A percentile compares a stretch with the other conserved stretches of the same genome.
These are phyloP conservation scores for Laticauda colubrina DNA, from an alignment of 2,113 vertebrate species.

Conservation along the genomic window DNA sequence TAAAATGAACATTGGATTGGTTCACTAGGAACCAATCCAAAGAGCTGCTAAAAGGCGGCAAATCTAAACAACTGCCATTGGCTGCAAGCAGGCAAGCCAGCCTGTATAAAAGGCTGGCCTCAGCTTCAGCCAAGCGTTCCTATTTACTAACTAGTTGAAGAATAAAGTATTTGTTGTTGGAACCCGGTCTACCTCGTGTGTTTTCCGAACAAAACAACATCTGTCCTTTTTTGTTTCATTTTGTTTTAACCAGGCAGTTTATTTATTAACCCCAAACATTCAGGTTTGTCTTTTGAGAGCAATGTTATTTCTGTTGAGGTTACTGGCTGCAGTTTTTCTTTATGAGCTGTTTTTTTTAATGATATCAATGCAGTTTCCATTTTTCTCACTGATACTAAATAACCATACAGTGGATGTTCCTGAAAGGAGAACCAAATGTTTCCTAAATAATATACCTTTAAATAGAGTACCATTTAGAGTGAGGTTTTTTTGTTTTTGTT, in stretches of 20 bases:
- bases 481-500: no score
- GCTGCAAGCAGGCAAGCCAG: no score
- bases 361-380: constrained; percentile 14
- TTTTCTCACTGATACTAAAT: neutral
- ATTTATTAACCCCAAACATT: neutral
- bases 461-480: neutral
- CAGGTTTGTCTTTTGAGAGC: neutral
- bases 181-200: no score
- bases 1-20: no score
- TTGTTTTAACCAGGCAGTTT: neutral
- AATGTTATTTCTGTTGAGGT: neutral
- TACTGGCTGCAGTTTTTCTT: constrained; percentile 5
- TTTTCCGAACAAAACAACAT: no score
- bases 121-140: no score
- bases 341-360: constrained; percentile 34
- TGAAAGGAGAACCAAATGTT: neutral
- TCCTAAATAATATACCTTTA: neutral
- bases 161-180: no score
- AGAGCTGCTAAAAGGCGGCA: no score
- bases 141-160: no score
- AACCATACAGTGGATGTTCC: neutral
- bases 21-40: no score
- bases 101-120: no score
- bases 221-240: neutral
- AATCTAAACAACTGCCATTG: no score